phyloP scores from a whole-genome alignment of 92 coral and sea anemone genomes.

The Porites lobata region DNA sequence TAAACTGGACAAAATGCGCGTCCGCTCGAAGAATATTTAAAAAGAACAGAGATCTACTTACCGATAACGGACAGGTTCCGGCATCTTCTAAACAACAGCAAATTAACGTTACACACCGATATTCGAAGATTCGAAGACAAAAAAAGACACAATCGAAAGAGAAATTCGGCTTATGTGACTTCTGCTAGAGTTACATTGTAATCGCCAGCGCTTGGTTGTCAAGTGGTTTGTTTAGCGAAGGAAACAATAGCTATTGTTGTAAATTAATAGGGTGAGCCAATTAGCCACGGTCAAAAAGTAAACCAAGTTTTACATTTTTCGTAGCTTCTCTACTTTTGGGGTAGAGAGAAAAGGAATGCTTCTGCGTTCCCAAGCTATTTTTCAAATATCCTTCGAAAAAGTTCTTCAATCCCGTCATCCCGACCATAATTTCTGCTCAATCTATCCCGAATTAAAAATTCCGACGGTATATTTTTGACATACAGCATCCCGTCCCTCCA shows the following conservation, averaged over 20 bases:
- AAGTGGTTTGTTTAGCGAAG: neutral
- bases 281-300: constrained; percentile 3
- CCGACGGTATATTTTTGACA: too few relatives aligned
- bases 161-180: too few relatives aligned
- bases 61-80: constrained; percentile 36
- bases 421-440: too few relatives aligned
- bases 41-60: constrained; percentile 26
- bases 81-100: constrained; percentile 5
- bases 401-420: too few relatives aligned
- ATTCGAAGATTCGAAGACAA: too few relatives aligned
- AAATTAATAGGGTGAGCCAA: constrained; percentile 6
- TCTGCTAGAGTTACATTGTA: neutral
- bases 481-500: too few relatives aligned
- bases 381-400: too few relatives aligned
- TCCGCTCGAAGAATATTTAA: neutral
- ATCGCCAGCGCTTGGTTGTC: constrained; percentile 28
- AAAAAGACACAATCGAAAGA: too few relatives aligned
- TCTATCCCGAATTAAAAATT: too few relatives aligned
- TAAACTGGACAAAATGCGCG: neutral
- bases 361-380: too few relatives aligned
- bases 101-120: neutral
- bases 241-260: constrained; percentile 28
- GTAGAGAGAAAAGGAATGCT: too few relatives aligned
- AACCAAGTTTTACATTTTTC: neutral
- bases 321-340: too few relatives aligned